Evolutionary conservation across 1,140 invertebrate species (phyloP).

Genomic region (Drosophila kanapiae): DNA sequence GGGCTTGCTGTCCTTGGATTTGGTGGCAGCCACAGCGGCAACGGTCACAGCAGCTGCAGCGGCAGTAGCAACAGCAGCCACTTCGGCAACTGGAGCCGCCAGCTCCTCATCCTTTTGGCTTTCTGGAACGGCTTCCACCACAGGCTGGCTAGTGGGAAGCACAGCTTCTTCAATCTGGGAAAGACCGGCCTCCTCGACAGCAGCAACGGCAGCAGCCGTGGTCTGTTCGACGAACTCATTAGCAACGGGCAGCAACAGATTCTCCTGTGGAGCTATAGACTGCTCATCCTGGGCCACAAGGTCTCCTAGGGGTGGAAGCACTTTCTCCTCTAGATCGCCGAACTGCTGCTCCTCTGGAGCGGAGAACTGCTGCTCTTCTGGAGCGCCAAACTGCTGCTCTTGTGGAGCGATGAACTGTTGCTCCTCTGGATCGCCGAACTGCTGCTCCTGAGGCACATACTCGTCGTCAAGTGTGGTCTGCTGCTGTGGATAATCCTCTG

Average conservation of each 20-base stretch:
- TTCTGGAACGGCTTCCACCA: background rate
- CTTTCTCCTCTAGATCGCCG: slow-evolving; percentile 2
- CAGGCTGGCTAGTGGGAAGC: background rate
- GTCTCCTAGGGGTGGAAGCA: slow-evolving; percentile 1
- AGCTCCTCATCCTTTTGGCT: slow-evolving; percentile 1
- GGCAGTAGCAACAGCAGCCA: slow-evolving; percentile 23
- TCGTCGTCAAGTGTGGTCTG: background rate
- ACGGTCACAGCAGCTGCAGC: slow-evolving; percentile 34
- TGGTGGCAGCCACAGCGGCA: slow-evolving; percentile 20
- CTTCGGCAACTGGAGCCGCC: background rate
- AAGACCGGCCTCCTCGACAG: background rate
- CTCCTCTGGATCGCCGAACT: no score
- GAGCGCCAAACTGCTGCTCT: no score
- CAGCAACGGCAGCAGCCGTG: background rate
- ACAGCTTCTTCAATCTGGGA: slow-evolving; percentile 5
- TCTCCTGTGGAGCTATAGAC: slow-evolving; percentile 3
- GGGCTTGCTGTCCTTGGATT: slow-evolving; percentile 32
- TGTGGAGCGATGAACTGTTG: no score
- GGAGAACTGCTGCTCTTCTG: no score
- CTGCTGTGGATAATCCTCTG: background rate
- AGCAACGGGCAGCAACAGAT: background rate
- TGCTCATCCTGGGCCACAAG: background rate
- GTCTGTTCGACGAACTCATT: slow-evolving; percentile 1
- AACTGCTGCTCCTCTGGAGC: background rate
- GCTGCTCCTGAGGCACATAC: slow-evolving; percentile 8